A percentile compares a stretch with the other conserved stretches of the same genome.
These are phyloP conservation scores for Hylaea fasciaria DNA, from an alignment of 2,888 invertebrate species.

Conservation along the genomic window DNA sequence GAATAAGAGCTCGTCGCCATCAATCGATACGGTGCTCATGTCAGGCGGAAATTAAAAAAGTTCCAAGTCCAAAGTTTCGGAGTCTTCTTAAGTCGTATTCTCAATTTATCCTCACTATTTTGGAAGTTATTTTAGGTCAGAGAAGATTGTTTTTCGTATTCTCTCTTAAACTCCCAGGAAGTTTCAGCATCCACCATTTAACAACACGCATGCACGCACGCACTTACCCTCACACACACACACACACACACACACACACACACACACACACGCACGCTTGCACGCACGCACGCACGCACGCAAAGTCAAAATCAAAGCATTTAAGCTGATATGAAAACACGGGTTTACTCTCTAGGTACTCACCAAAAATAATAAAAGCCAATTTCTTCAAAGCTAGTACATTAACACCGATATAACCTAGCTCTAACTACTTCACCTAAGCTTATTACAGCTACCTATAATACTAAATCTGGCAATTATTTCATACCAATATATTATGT, in stretches of 20 bases:
- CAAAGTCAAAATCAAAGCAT: too few species aligned
- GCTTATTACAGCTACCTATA: slow-evolving; percentile 5
- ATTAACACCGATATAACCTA: slow-evolving; percentile 5
- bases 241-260: too few species aligned
- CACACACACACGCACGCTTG: too few species aligned
- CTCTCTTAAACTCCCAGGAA: too few species aligned
- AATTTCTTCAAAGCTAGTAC: neutral
- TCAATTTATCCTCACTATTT: slow-evolving; percentile 27
- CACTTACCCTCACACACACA: too few species aligned
- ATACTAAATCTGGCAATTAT: slow-evolving; percentile 24
- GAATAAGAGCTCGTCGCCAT: neutral
- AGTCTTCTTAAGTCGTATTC: slow-evolving; percentile 31
- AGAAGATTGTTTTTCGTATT: too few species aligned
- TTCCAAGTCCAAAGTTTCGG: slow-evolving; percentile 36
- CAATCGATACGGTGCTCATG: slow-evolving; percentile 30
- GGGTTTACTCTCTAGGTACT: too few species aligned
- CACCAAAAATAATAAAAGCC: too few species aligned
- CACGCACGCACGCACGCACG: too few species aligned
- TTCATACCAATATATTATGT: slow-evolving; percentile 28
- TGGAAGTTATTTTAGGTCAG: slow-evolving; percentile 4
- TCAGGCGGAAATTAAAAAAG: slow-evolving; percentile 44
- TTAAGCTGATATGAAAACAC: too few species aligned
- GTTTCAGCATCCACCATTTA: too few species aligned
- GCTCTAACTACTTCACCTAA: slow-evolving; percentile 16
- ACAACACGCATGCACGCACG: too few species aligned